Evolutionary conservation across 2,888 invertebrate genomes (phyloP), one percentile per base, ranked within the genome.

Genomic region (Shargacucullia verbasci): DNA sequence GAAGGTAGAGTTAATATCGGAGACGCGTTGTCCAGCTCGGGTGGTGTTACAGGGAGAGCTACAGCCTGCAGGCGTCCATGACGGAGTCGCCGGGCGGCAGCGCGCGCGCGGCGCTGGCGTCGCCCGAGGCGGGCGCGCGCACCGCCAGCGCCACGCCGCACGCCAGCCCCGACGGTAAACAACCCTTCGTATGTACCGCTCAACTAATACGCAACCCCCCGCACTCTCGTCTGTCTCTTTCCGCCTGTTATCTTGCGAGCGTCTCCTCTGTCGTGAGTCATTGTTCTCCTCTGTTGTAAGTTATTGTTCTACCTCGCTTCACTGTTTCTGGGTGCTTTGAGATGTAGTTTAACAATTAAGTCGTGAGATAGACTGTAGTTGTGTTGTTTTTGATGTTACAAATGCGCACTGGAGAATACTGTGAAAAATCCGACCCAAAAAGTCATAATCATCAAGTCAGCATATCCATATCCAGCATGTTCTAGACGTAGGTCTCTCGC

Each of bases 51-150:
- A 94, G 94, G 82, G 95, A 95, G 79, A 95, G 95, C 82, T 95
- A 95, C 88, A 95, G 95, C 82, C 94, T 96, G 70, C 95, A 96
- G 67, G 91, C 95, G 67, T 95, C 95, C 33, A 95, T 95, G 73
- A 83, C 95, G 66, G 95, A 95, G 62, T 95, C 94, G n/a, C 90
- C 94, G 50, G 86, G 93, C 79, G 88, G 84, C 12, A 62, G 41
- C 48, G 67, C 82, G 34, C 92, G 95, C 56, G 96, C 94, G 13
- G 95, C 96, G 7, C 87, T 96, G 27, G 96, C 96, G 6, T 96
- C 96, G 0, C 96, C 73, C 10, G 75, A 73, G 95, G 2, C 95
- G 95, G 83, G 95, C 94, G 81, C 73, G 46, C 83, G 87, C 41
- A 90, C 94, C 0, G 69, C 82, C 65, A 92, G 94, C 66, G 92